Base-by-base conservation (phyloP, 2,888 invertebrate species). In the Sericinus montela region DNA sequence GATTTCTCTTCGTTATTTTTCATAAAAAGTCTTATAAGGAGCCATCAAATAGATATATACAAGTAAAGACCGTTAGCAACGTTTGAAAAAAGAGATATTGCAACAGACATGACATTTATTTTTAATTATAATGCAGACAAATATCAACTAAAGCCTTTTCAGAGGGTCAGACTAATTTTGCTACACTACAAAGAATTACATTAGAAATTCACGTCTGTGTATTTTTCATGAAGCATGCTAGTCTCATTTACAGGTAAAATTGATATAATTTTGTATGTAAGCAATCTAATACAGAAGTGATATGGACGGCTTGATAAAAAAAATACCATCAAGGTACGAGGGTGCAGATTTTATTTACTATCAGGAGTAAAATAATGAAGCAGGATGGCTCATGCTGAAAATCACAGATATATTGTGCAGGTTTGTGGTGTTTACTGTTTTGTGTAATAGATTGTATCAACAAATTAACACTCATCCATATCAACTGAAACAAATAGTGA, bases 331-430 rank as follows among this genome's bases (percentile, higher is more conserved):
- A 61, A 67, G 55, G 60, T 59, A 63, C 64, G 59, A 64, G 61
- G 57, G 58, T 54, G 62, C 65, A 60, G 60, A 66, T 69, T 72
- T 67, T 59, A 62, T 57, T 60, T 59, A 2, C 19, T 19, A 55
- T 51, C 63, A 67, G 69, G 67, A 70, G 64, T 74, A 80, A 70
- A 69, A 83, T 71, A 76, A 85, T 84, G 83, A 72, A 80, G 74
- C 80, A 90, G 77, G 72, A 91, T 91, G 91, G 89, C 90, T 76
- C 82, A 86, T 69, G 78, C 88, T 78, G 91, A 91, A 72, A 91
- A 91, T 85, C 91, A 91, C 77, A 90, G 93, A 72, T 92, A 92
- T 82, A 93, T 94, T 76, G 93, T 94, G 63, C 95, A 96, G 92
- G 96, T 96, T 40, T n/a, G 49, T 40, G 9, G 1, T 25, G 40